Conservation (phyloP, 2,888 invertebrate species). For the Chrysina gloriosa region DNA sequence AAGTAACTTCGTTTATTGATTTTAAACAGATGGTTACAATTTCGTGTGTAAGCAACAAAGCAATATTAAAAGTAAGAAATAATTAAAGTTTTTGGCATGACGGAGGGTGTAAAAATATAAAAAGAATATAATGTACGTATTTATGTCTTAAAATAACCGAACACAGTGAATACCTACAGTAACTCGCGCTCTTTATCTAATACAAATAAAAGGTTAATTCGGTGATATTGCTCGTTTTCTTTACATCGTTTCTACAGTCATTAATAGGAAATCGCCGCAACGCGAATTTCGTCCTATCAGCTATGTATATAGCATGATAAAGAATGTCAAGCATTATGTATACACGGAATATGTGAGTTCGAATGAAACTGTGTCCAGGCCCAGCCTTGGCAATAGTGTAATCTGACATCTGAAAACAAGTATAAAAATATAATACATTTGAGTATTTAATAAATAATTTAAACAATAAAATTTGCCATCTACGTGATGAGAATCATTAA, state of each 20-base stretch:
- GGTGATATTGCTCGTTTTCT: slow-evolving; percentile 23
- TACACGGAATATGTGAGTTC: slow-evolving; percentile 45
- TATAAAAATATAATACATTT: slow-evolving; percentile 39
- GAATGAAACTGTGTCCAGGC: slow-evolving; percentile 51
- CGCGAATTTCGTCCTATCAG: slow-evolving; percentile 33
- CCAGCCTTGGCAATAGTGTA: slow-evolving; percentile 55
- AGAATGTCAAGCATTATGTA: slow-evolving; percentile 29
- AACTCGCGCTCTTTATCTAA: slow-evolving; percentile 22
- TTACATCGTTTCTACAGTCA: slow-evolving; percentile 2
- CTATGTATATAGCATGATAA: slow-evolving; percentile 38
- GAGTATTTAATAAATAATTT: slow-evolving; percentile 24
- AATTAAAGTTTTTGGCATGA: slow-evolving; percentile 8
- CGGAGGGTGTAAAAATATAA: slow-evolving; percentile 8
- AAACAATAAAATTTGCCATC: slow-evolving; percentile 26
- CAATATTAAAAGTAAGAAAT: slow-evolving; percentile 10
- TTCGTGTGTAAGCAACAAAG: background rate
- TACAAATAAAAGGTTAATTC: slow-evolving; percentile 21
- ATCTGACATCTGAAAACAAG: slow-evolving; percentile 57
- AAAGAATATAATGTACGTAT: slow-evolving; percentile 7
- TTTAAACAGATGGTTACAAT: slow-evolving; percentile 29
- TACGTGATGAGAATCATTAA: slow-evolving; percentile 21
- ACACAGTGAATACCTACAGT: background rate
- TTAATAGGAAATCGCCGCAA: slow-evolving; percentile 35
- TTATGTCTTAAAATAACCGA: slow-evolving; percentile 25
- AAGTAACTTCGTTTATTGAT: slow-evolving; percentile 33